Base-by-base conservation (phyloP, 2,888 invertebrate genomes). In the Drosophila mimetica region DNA sequence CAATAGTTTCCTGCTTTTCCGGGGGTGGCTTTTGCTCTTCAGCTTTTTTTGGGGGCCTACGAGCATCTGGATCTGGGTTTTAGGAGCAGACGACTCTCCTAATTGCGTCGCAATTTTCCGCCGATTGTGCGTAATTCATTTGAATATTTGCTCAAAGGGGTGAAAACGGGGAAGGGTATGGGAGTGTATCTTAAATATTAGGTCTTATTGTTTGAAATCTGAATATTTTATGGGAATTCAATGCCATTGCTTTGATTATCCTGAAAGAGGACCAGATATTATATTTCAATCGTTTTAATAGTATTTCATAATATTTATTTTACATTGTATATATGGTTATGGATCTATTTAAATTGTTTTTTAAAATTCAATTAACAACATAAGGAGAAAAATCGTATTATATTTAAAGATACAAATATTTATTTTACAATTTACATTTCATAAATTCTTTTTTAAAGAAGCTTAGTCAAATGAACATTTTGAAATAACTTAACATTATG, bases 61-160 rank as follows among this genome's bases (percentile, higher is more conserved):
- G 16, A 22, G 69, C 20, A 36, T 28, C 20, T 55, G 28, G 39
- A 39, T 48, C 30, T 41, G 41, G 13, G 16, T 34, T 66, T 64
- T 25, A 36, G 51, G 66, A 66, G 46, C 60, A 66, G 34, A 42
- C 60, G 14, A n/a, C n/a, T n/a, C 39, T 50, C 44, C 46, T 18
- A 73, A 85, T 76, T 85, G 69, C 85, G 82, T 55, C 76, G 87
- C 52, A 78, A 36, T 64, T 50, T 64, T 54, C 42, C 65, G 16
- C 13, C 36, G 18, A 60, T 73, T 79, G 71, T 81, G 75, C 86
- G 86, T 71, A 64, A 76, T 66, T 58, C 51, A 16, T 41, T 18
- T 36, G 20, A 30, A 58, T 39, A 37, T 46, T 44, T 52, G 58
- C 9, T 51, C 9, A 13, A 37, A 13, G 39, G 39, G 39, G 2